Evolutionary conservation across 2,888 invertebrate genomes (phyloP).

Genomic region (Argynnis bischoffii): DNA sequence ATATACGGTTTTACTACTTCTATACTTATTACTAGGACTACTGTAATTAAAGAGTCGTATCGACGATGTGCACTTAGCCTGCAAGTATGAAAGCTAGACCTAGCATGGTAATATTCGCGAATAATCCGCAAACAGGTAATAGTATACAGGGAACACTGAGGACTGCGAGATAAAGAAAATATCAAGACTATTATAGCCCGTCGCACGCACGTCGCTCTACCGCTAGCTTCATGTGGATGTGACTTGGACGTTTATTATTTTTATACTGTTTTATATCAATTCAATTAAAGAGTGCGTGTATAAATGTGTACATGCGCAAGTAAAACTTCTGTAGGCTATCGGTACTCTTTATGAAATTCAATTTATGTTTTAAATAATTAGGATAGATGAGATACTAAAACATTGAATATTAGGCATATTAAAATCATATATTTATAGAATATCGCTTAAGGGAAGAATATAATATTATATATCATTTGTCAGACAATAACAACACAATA

Average conservation of each 20-base stretch:
- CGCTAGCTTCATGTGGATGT: constrained; percentile 51
- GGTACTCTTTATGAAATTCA: too few species aligned
- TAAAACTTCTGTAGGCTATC: too few species aligned
- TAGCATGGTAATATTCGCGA: constrained; percentile 65
- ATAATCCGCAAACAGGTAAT: constrained; percentile 79
- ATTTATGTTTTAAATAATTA: too few species aligned
- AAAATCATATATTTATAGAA: too few species aligned
- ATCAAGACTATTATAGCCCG: constrained; percentile 80
- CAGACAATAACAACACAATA: too few species aligned
- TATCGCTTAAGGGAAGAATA: too few species aligned
- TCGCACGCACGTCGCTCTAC: constrained; percentile 71
- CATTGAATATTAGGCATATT: too few species aligned
- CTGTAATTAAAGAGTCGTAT: not conserved
- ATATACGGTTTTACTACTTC: too few species aligned
- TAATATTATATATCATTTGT: too few species aligned
- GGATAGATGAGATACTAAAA: too few species aligned
- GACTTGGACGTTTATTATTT: constrained; percentile 9
- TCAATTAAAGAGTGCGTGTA: not conserved
- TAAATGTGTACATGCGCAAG: not conserved
- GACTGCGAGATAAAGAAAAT: constrained; percentile 78
- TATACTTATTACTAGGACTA: too few species aligned
- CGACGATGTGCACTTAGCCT: constrained; percentile 37
- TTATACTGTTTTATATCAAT: not conserved
- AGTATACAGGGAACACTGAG: constrained; percentile 60
- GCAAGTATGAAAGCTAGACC: constrained; percentile 47